phyloP scores from a whole-genome alignment of 2,113 vertebrate genomes.

The Melanotaenia duboulayi region DNA sequence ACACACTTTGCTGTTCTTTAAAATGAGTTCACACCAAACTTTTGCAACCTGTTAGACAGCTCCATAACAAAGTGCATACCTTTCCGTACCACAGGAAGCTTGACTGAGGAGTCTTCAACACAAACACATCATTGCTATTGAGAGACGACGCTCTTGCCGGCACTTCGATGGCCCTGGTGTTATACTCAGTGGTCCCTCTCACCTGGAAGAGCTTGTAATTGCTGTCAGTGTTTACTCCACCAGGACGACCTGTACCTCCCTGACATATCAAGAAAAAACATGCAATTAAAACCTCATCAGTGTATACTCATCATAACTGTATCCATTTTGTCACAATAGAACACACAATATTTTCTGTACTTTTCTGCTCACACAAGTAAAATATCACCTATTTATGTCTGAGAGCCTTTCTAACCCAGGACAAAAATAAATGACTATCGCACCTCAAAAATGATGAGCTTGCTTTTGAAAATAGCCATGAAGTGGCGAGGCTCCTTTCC shows the following conservation, averaged over 20 bases:
- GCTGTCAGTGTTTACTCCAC: conserved; percentile 62
- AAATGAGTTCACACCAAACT: background rate
- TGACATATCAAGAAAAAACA: conserved; percentile 41
- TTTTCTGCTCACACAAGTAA: background rate
- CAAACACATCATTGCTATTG: conserved; percentile 90
- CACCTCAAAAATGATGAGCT: conserved; percentile 90
- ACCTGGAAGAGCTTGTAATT: conserved; percentile 88
- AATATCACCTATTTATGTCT: background rate
- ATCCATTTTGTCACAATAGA: background rate
- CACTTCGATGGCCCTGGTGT: conserved; percentile 90
- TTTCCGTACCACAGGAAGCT: conserved; percentile 93
- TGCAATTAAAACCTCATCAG: background rate
- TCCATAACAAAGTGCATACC: conserved; percentile 66
- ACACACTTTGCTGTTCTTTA: background rate
- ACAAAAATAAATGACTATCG: background rate
- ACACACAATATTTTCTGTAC: background rate
- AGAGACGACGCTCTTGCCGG: conserved; percentile 86
- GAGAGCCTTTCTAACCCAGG: background rate
- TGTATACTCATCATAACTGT: background rate
- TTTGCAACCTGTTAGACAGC: background rate
- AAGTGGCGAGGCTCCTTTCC: conserved; percentile 92
- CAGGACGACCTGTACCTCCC: conserved; percentile 86
- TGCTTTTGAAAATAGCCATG: conserved; percentile 91
- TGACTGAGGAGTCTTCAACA: conserved; percentile 80
- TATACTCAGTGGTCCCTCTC: conserved; percentile 84